Conservation (phyloP, 2,797 vertebrate genomes). For the Labeo calbasu region DNA sequence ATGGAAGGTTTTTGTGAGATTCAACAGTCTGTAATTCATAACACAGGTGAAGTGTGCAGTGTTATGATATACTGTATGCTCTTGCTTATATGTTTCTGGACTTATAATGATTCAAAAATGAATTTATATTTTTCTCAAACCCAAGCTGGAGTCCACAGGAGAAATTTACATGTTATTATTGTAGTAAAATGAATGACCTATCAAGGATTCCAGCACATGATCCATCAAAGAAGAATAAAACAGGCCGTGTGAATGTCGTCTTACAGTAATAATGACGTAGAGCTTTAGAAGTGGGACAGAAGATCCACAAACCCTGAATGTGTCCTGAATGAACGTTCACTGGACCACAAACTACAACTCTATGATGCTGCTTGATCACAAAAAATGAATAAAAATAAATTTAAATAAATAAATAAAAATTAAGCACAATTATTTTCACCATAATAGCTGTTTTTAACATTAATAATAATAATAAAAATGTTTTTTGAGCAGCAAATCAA, state of each 20-base stretch:
- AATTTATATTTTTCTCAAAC: conserved; percentile 73
- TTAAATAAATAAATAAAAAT: too few relatives aligned
- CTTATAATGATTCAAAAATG: conserved; percentile 86
- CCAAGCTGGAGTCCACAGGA: conserved; percentile 70
- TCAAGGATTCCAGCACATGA: conserved; percentile 85
- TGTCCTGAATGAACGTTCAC: not conserved
- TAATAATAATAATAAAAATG: too few relatives aligned
- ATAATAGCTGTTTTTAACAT: too few relatives aligned
- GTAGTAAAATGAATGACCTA: conserved; percentile 93
- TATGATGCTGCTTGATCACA: not conserved
- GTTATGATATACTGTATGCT: not conserved
- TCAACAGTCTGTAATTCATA: conserved; percentile 21
- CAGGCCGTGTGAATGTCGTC: conserved; percentile 77
- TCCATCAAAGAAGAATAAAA: conserved; percentile 82
- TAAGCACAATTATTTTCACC: too few relatives aligned
- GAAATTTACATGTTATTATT: conserved; percentile 86
- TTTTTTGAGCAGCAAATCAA: too few relatives aligned
- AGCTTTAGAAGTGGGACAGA: conserved; percentile 58
- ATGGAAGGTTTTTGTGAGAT: not conserved
- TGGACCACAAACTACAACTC: not conserved
- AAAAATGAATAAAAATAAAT: not conserved
- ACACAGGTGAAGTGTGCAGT: conserved; percentile 58
- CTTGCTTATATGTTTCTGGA: conserved; percentile 67
- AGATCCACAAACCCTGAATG: conserved; percentile 26
- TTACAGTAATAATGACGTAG: conserved; percentile 79